Evolutionary conservation across 2,888 invertebrate species (phyloP).

Genomic region (Andrena trimmerana): DNA sequence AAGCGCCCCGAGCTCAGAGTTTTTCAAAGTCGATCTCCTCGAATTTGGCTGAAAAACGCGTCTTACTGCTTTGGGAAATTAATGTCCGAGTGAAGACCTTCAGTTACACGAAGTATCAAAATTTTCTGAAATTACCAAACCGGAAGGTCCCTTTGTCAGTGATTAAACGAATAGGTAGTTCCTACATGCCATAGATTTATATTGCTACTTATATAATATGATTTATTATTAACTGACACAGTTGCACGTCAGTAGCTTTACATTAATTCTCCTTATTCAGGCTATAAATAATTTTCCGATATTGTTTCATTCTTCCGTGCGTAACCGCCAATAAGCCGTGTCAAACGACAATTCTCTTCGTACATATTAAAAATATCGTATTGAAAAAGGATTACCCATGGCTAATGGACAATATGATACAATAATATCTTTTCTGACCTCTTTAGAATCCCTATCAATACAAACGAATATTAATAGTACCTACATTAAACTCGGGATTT

Average conservation of each 20-base stretch:
- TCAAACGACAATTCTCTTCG: conserved; percentile 45
- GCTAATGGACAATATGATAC: conserved; percentile 22
- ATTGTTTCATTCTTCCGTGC: conserved; percentile 58
- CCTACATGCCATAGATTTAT: not conserved
- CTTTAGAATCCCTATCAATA: conserved; percentile 16
- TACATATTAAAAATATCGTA: conserved; percentile 51
- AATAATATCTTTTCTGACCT: conserved; percentile 44
- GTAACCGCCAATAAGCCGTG: conserved; percentile 26
- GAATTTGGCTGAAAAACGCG: too few relatives aligned
- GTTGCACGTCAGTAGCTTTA: conserved; percentile 53
- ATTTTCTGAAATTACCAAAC: not conserved
- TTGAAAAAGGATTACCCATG: conserved; percentile 29
- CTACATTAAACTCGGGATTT: not conserved
- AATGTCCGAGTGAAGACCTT: too few relatives aligned
- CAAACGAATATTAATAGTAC: conserved; percentile 20
- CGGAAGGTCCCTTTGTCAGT: not conserved
- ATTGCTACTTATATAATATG: conserved; percentile 19
- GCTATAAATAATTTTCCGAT: conserved; percentile 73
- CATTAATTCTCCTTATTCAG: conserved; percentile 58
- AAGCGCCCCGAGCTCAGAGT: too few relatives aligned
- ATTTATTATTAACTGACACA: conserved; percentile 56
- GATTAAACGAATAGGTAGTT: not conserved
- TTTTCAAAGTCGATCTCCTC: too few relatives aligned
- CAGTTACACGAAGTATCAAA: not conserved
- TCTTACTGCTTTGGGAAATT: too few relatives aligned